Evolutionary conservation across 1,140 invertebrate species (phyloP).

Genomic region (Aporrectodea caliginosa): DNA sequence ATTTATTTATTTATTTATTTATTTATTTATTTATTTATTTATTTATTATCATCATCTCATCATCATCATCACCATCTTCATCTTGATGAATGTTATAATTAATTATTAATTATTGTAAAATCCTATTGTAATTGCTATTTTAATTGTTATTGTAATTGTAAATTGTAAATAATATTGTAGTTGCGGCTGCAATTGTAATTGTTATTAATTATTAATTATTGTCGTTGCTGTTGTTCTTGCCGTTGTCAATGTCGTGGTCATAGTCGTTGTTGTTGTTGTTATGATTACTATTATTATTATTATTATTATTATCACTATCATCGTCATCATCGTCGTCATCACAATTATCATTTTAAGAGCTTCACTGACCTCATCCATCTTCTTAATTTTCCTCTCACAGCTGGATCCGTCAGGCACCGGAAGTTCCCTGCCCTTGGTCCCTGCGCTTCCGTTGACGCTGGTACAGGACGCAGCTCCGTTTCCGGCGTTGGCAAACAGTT

Average conservation of each 20-base stretch:
- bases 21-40: too few relatives aligned
- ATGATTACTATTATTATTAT: neutral
- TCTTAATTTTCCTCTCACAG: conserved; percentile 45
- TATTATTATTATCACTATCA: neutral
- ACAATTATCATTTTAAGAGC: neutral
- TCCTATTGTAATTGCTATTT: too few relatives aligned
- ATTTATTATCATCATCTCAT: too few relatives aligned
- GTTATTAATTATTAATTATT: too few relatives aligned
- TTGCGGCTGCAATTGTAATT: too few relatives aligned
- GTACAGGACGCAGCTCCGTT: neutral
- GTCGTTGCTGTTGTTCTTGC: too few relatives aligned
- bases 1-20: too few relatives aligned
- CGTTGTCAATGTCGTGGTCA: too few relatives aligned
- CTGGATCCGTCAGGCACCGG: neutral
- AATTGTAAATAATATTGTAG: neutral
- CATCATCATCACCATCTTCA: too few relatives aligned
- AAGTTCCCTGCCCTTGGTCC: neutral
- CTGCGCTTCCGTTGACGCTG: neutral
- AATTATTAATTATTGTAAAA: too few relatives aligned
- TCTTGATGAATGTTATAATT: too few relatives aligned
- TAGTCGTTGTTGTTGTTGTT: neutral
- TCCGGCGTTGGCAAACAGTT: neutral
- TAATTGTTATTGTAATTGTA: too few relatives aligned
- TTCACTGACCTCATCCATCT: conserved; percentile 39
- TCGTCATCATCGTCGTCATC: neutral